Evolutionary conservation across 2,888 invertebrate genomes (phyloP).

Genomic region (Periphyllus acericola): DNA sequence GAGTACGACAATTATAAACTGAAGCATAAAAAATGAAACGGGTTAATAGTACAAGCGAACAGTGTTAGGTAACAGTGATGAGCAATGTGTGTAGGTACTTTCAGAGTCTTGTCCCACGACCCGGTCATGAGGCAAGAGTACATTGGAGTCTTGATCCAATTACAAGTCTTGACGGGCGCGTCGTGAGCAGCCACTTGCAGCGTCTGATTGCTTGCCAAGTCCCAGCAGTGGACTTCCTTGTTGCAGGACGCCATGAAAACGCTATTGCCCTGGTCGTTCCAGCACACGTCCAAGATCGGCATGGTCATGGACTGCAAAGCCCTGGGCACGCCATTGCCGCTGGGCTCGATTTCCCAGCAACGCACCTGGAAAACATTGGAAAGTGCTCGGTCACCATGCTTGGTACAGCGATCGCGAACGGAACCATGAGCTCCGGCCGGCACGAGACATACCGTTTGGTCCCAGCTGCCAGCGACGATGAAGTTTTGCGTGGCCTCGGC

Average conservation of each 20-base stretch:
- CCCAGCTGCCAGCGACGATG: constrained; percentile 94
- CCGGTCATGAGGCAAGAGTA: constrained; percentile 99
- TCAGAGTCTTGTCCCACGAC: constrained; percentile 97
- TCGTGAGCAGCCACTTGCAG: constrained; percentile 95
- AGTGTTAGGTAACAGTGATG: too few species aligned
- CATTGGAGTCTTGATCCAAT: constrained; percentile 95
- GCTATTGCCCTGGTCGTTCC: constrained; percentile 93
- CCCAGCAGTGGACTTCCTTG: constrained; percentile 94
- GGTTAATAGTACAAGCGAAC: too few species aligned
- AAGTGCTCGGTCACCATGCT: constrained; percentile 63
- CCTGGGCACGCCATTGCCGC: constrained; percentile 94
- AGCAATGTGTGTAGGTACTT: constrained; percentile 69
- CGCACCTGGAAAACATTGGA: constrained; percentile 72
- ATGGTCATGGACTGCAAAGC: constrained; percentile 96
- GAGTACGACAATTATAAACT: too few species aligned
- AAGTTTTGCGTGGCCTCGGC: constrained; percentile 86
- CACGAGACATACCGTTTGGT: constrained; percentile 76
- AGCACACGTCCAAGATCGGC: constrained; percentile 93
- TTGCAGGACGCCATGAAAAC: constrained; percentile 93
- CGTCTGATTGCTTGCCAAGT: constrained; percentile 87
- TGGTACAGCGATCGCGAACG: too few species aligned
- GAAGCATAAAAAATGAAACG: too few species aligned
- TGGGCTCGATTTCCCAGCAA: constrained; percentile 92
- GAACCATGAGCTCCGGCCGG: too few species aligned
- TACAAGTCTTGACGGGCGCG: constrained; percentile 94